Evolutionary conservation across 1,140 invertebrate species (phyloP), one percentile per base, ranked within the genome.

Genomic region (Harlomillsia oculata): DNA sequence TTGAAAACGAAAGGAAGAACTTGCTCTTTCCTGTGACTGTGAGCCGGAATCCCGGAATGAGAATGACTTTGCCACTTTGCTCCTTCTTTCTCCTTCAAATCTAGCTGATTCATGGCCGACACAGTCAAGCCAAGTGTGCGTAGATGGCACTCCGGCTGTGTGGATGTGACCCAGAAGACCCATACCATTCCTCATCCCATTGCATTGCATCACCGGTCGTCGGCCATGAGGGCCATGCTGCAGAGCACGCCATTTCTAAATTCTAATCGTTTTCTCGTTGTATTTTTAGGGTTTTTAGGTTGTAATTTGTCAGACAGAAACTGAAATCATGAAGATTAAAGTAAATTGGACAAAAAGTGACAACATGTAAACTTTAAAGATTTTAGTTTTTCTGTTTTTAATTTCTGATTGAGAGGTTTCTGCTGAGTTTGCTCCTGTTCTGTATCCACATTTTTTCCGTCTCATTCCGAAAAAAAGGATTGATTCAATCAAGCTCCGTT

Each of bases 81-180:
- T 36, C 34, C 34, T 3, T 36, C 34, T 14, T 13, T 36, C 34
- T 14, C 13, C 13, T 13, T 45, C 25, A 45, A 45, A 45, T 45
- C 43, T 45, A 25, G 43, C 43, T 45, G 43, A 45, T 45, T 45
- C 43, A 45, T 45, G 28, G 25, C 28, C 6, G n/a, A 23, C 21
- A 29, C 18, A 29, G 43, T n/a, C 34, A 36, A 36, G 5, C 13
- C 13, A 14, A 14, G 34, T 36, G 13, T 5, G 18, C 2, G n/a
- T n/a, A n/a, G n/a, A n/a, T n/a, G n/a, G 18, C 5, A 36, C 2
- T 36, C 5, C 34, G 18, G 2, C 2, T 23, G 39, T 20, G 21
- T 41, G 21, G 18, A 21, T 3, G 16, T 0, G 9, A 11, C 5
- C 14, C 20, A 45, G 43, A 45, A 29, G 43, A 6, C 43, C 9